Evolutionary conservation across 2,888 invertebrate species (phyloP).

Genomic region (Chrysina gloriosa): DNA sequence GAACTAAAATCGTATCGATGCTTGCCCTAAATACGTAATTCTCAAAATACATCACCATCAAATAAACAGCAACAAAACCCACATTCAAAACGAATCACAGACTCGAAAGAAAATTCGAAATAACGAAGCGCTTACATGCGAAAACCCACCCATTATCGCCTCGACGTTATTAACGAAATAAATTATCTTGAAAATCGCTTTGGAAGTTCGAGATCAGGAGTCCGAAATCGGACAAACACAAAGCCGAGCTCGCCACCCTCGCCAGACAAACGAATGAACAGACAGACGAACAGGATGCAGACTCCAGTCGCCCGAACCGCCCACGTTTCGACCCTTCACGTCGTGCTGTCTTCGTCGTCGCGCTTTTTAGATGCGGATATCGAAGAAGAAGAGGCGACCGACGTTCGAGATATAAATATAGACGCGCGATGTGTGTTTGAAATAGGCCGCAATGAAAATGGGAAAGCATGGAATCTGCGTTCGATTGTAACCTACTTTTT

Average conservation of each 20-base stretch:
- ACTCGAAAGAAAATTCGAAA: not conserved
- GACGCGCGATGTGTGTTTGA: not conserved
- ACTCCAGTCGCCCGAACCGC: not conserved
- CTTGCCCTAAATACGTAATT: too few relatives aligned
- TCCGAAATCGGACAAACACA: not conserved
- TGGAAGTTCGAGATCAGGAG: not conserved
- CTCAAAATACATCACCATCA: too few relatives aligned
- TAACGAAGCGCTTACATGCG: not conserved
- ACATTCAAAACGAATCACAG: not conserved
- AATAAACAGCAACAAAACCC: too few relatives aligned
- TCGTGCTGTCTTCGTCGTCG: not conserved
- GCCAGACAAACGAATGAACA: too few relatives aligned
- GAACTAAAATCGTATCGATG: too few relatives aligned
- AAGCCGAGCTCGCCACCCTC: not conserved
- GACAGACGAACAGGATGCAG: not conserved
- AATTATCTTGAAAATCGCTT: not conserved
- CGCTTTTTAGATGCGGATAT: not conserved
- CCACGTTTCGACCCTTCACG: not conserved
- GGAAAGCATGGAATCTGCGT: not conserved
- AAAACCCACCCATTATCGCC: not conserved
- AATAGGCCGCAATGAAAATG: not conserved
- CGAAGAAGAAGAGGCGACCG: not conserved
- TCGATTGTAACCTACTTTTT: too few relatives aligned
- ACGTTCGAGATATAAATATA: not conserved
- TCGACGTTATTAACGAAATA: not conserved